phyloP scores from a whole-genome alignment of 2,888 invertebrate species.

The Hipparchia sbordonii region DNA sequence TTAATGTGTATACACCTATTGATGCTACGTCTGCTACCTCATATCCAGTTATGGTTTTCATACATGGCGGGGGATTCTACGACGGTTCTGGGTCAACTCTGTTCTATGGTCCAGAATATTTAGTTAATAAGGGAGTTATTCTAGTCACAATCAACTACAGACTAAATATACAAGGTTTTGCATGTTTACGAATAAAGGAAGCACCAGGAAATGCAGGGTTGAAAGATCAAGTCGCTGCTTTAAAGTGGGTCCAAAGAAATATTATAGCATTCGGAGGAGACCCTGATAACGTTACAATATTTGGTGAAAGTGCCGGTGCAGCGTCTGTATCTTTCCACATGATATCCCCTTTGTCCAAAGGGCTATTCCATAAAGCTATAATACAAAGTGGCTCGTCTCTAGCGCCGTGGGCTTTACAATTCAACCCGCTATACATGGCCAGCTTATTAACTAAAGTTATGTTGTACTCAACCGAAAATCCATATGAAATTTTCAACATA shows the following conservation, averaged over 20 bases:
- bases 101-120: slow-evolving; percentile 64
- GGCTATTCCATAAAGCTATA: slow-evolving; percentile 69
- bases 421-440: slow-evolving; percentile 59
- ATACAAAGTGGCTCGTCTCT: slow-evolving; percentile 69
- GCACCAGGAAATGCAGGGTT: slow-evolving; percentile 69
- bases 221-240: slow-evolving; percentile 68
- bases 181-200: slow-evolving; percentile 64
- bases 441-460: slow-evolving; percentile 62
- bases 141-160: slow-evolving; percentile 70
- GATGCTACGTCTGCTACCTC: slow-evolving; percentile 41
- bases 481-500: slow-evolving; percentile 58
- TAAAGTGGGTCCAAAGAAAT: slow-evolving; percentile 64
- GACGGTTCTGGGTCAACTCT: slow-evolving; percentile 56
- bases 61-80: slow-evolving; percentile 72
- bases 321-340: slow-evolving; percentile 65
- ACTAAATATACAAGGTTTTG: slow-evolving; percentile 66
- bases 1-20: slow-evolving; percentile 65
- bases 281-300: slow-evolving; percentile 62
- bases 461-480: slow-evolving; percentile 55
- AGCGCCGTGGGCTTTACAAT: slow-evolving; percentile 63
- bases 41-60: slow-evolving; percentile 69
- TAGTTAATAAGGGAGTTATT: slow-evolving; percentile 61
- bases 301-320: slow-evolving; percentile 72
- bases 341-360: slow-evolving; percentile 67
- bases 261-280: slow-evolving; percentile 66